A percentile compares a stretch with the other conserved stretches of the same genome.
Evolutionary conservation across 2,888 invertebrate species (phyloP).

Genomic region (Mythimna ferrago): DNA sequence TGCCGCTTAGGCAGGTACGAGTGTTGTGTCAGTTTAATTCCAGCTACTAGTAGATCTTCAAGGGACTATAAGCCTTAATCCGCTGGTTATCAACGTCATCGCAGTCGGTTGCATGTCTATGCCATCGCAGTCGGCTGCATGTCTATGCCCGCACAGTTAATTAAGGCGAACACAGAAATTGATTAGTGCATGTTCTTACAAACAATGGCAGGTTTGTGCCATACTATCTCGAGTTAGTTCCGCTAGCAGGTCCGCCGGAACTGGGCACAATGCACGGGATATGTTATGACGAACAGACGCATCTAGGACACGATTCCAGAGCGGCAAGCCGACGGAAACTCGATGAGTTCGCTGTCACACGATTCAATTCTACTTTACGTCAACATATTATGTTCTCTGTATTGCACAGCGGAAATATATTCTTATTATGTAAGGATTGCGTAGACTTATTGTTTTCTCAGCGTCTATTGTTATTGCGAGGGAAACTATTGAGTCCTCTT

Average conservation of each 20-base stretch:
- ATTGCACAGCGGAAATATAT: not conserved
- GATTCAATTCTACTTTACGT: constrained; percentile 6
- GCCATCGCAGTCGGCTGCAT: constrained; percentile 8
- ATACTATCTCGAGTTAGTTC: constrained; percentile 40
- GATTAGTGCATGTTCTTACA: constrained; percentile 29
- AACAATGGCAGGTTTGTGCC: constrained; percentile 34
- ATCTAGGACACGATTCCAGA: constrained; percentile 18
- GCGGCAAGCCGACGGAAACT: constrained; percentile 26
- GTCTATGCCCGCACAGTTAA: constrained; percentile 10
- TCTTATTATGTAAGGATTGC: not conserved
- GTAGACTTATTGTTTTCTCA: not conserved
- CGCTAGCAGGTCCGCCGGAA: constrained; percentile 38
- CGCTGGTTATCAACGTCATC: constrained; percentile 17
- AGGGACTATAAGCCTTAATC: not conserved
- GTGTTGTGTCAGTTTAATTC: too few species aligned
- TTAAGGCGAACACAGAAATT: constrained; percentile 40
- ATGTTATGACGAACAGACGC: constrained; percentile 24
- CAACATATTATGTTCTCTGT: constrained; percentile 6
- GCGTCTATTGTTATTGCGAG: not conserved
- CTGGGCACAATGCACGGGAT: constrained; percentile 40
- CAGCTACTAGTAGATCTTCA: too few species aligned
- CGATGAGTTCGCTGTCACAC: constrained; percentile 11
- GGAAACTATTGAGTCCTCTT: not conserved
- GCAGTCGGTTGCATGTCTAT: not conserved
- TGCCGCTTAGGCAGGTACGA: too few species aligned